phyloP scores from a whole-genome alignment of 2,113 vertebrate species.

The Campylomormyrus numenius region DNA sequence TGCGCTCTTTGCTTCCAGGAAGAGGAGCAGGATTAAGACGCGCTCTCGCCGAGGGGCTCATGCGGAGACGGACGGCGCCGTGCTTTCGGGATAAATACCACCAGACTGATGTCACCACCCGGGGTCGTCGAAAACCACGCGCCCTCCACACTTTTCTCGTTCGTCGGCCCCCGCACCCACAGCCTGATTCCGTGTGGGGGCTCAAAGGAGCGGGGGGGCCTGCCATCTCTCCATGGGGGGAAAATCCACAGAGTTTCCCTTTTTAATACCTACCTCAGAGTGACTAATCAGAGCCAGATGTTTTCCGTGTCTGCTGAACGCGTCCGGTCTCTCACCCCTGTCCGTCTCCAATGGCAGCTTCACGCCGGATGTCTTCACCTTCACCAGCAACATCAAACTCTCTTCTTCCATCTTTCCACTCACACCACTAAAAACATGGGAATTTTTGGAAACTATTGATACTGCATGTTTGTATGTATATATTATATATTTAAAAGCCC shows the following conservation, averaged over 20 bases:
- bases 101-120: not conserved
- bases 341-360: constrained; percentile 28
- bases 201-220: not conserved
- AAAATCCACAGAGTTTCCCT: constrained; percentile 43
- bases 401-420: constrained; percentile 39
- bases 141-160: not conserved
- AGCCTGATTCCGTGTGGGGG: not conserved
- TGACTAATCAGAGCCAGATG: constrained; percentile 51
- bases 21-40: constrained; percentile 9
- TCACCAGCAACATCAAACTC: constrained; percentile 38
- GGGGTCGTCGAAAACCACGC: not conserved
- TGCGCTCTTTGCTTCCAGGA: constrained; percentile 16
- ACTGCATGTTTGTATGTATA: constrained; percentile 30
- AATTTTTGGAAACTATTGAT: constrained; percentile 27
- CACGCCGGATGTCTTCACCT: constrained; percentile 37
- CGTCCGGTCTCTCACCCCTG: constrained; percentile 40
- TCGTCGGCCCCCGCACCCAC: not conserved
- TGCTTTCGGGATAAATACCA: not conserved
- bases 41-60: constrained; percentile 18
- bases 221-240: constrained; percentile 24
- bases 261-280: constrained; percentile 49
- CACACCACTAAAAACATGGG: constrained; percentile 25
- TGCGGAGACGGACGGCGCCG: constrained; percentile 6
- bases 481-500: not conserved
- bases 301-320: constrained; percentile 37